Evolutionary conservation across 2,113 vertebrate genomes (phyloP).

Genomic region (Paramormyrops kingsleyae): DNA sequence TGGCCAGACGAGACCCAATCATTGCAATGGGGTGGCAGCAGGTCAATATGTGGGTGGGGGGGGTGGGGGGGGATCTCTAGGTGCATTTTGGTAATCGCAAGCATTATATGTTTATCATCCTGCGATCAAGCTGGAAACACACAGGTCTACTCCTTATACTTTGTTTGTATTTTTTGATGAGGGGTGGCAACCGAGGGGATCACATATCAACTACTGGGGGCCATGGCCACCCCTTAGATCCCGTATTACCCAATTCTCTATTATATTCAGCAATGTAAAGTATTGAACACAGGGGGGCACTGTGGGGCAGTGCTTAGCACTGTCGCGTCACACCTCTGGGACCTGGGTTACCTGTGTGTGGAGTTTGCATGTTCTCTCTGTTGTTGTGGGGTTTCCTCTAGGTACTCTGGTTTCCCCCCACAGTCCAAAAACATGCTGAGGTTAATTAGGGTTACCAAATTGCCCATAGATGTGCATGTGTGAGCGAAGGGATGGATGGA

Average conservation of each 20-base stretch:
- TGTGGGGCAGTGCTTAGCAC: too few relatives aligned
- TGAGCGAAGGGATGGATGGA: too few relatives aligned
- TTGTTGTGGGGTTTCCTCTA: too few relatives aligned
- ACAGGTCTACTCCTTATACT: neutral
- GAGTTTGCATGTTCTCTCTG: too few relatives aligned
- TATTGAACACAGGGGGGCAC: too few relatives aligned
- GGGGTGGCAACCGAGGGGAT: neutral
- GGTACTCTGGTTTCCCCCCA: too few relatives aligned
- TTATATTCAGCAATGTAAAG: neutral
- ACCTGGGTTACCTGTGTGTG: too few relatives aligned
- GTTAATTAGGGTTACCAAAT: too few relatives aligned
- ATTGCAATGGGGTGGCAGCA: neutral
- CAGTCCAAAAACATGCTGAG: too few relatives aligned
- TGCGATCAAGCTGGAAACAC: neutral
- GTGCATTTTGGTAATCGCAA: neutral
- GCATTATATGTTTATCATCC: neutral
- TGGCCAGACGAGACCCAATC: neutral
- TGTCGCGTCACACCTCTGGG: too few relatives aligned
- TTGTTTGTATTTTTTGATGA: neutral
- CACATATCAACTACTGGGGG: neutral
- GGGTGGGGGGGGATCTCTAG: neutral
- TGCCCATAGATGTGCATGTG: too few relatives aligned
- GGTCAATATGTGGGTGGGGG: neutral
- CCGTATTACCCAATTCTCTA: neutral
- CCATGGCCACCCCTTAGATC: neutral